A percentile compares a stretch with the other conserved stretches of the same genome.
Conservation (phyloP, 2,888 invertebrate genomes). For the Heterodera filipjevi region DNA sequence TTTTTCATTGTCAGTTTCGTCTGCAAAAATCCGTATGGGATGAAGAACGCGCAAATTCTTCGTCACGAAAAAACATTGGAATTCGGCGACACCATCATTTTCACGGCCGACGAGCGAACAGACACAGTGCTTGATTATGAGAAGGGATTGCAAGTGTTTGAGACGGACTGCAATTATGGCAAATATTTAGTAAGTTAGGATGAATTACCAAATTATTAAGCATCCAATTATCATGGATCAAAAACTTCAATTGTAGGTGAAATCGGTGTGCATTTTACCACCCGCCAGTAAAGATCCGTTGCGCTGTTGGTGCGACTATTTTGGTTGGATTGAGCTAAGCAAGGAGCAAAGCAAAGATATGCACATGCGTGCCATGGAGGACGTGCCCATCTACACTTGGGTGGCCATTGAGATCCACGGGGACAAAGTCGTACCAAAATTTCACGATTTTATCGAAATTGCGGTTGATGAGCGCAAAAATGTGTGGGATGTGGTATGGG, state of each 20-base stretch:
- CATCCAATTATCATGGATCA: background rate
- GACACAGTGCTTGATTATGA: slow-evolving; percentile 31
- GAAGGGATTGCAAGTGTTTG: slow-evolving; percentile 25
- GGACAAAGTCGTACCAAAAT: slow-evolving; percentile 13
- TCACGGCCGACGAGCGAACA: slow-evolving; percentile 21
- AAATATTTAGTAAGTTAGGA: slow-evolving; percentile 31
- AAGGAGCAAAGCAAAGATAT: slow-evolving; percentile 17
- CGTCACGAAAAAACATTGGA: slow-evolving; percentile 32
- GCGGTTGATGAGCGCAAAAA: slow-evolving; percentile 34
- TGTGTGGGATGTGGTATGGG: slow-evolving; percentile 30
- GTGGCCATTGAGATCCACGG: slow-evolving; percentile 23
- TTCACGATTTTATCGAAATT: slow-evolving; percentile 24
- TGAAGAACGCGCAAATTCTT: slow-evolving; percentile 34
- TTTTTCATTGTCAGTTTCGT: slow-evolving; percentile 17
- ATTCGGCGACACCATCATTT: slow-evolving; percentile 34
- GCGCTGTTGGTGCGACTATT: slow-evolving; percentile 29
- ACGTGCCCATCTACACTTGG: slow-evolving; percentile 30
- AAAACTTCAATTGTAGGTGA: slow-evolving; percentile 15
- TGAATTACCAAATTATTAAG: too few species aligned
- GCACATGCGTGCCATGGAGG: slow-evolving; percentile 15
- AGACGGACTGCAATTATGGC: slow-evolving; percentile 30
- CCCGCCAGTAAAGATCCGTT: slow-evolving; percentile 20
- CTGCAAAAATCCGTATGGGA: slow-evolving; percentile 7
- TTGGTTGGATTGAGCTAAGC: slow-evolving; percentile 28
- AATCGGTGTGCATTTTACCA: slow-evolving; percentile 34